Conservation (phyloP, 2,888 invertebrate species). For the Ophion obscuratus region DNA sequence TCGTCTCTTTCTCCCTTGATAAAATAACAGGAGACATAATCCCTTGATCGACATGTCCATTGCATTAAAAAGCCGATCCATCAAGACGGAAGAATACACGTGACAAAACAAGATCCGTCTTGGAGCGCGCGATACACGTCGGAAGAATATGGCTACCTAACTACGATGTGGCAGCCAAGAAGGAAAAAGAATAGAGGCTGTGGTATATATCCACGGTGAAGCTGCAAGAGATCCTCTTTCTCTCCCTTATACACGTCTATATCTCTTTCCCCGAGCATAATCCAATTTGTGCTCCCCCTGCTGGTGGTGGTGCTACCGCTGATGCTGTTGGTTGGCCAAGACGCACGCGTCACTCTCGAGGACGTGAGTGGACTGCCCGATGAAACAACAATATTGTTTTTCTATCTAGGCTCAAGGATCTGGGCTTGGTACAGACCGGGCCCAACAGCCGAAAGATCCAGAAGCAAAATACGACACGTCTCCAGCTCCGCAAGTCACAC, state of each 20-base stretch:
- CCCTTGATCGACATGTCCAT: constrained; percentile 75
- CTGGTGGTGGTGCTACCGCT: constrained; percentile 56
- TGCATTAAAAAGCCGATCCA: constrained; percentile 81
- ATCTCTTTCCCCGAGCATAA: constrained; percentile 75
- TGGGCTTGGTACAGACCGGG: constrained; percentile 41
- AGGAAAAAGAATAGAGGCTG: constrained; percentile 47
- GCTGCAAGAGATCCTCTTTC: constrained; percentile 58
- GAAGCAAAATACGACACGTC: constrained; percentile 34
- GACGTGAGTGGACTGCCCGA: constrained; percentile 81
- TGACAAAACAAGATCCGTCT: constrained; percentile 64
- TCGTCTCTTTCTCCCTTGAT: not conserved
- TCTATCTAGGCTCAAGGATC: constrained; percentile 72
- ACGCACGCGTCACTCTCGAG: constrained; percentile 79
- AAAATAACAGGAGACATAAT: constrained; percentile 50
- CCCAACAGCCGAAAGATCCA: constrained; percentile 43
- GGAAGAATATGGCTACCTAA: constrained; percentile 31
- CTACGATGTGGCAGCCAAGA: constrained; percentile 32
- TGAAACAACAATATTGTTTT: constrained; percentile 82
- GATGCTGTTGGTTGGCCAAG: constrained; percentile 61
- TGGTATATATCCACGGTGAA: constrained; percentile 61
- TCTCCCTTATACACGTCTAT: constrained; percentile 51
- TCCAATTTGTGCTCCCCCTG: constrained; percentile 82
- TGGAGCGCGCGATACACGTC: constrained; percentile 30
- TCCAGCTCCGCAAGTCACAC: constrained; percentile 11
- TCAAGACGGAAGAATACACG: constrained; percentile 74